Evolutionary conservation across 2,113 vertebrate species (phyloP).

Genomic region (Corythoichthys intestinalis): DNA sequence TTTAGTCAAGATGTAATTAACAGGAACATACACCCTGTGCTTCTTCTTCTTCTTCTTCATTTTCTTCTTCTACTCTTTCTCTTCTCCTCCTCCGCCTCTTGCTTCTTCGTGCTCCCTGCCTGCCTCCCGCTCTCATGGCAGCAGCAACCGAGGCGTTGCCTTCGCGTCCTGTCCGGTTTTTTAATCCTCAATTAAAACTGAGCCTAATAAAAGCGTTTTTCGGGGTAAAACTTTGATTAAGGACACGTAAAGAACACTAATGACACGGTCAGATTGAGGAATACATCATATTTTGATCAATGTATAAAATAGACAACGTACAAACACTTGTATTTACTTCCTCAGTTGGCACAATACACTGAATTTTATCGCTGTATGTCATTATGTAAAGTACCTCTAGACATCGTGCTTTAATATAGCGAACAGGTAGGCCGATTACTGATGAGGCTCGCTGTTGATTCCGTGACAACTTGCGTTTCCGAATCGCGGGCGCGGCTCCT

Average conservation of each 20-base stretch:
- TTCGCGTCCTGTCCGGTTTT: constrained; percentile 15
- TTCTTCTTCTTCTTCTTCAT: constrained; percentile 35
- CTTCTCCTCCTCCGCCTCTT: constrained; percentile 43
- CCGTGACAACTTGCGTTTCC: constrained; percentile 27
- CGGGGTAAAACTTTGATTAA: neutral
- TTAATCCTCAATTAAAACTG: neutral
- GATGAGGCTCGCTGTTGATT: neutral
- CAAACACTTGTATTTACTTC: neutral
- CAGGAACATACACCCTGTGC: constrained; percentile 45
- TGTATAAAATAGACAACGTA: neutral
- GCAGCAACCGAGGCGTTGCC: constrained; percentile 58
- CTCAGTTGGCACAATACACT: neutral
- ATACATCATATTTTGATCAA: neutral
- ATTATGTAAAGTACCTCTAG: too few species aligned
- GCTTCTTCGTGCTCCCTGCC: constrained; percentile 57
- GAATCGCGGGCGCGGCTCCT: constrained; percentile 28
- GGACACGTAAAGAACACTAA: neutral
- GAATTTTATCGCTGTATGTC: too few species aligned
- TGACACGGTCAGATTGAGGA: too few species aligned
- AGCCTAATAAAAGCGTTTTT: neutral
- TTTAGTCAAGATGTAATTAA: constrained; percentile 53
- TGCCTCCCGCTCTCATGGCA: constrained; percentile 63
- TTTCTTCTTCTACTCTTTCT: constrained; percentile 28
- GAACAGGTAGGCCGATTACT: neutral
- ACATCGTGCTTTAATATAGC: neutral